Evolutionary conservation across 2,797 vertebrate genomes (phyloP), one percentile per base, ranked within the genome.

Genomic region (Iguana delicatissima): DNA sequence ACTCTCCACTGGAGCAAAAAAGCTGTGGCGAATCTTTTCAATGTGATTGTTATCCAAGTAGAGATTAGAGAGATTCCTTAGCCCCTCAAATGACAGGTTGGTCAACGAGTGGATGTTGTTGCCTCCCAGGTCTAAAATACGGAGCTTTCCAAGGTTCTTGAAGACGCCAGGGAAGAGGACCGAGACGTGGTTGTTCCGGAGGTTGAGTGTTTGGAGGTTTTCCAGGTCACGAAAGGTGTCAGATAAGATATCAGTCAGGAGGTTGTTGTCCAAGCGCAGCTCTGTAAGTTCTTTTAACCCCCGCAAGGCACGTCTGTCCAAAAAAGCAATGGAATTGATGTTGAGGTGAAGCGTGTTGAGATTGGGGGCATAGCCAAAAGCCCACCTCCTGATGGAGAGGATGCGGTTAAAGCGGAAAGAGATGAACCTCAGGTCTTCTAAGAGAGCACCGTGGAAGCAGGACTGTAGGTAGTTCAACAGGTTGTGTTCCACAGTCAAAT

Each of bases 211-310:
- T 92, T 93, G 35, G 80, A 99, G 96, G 1, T 89, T 97, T 24
- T 35, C 1, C 86, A 98, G 96, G 73, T 98, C 95, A 29, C 92
- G 26, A 96, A 99, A 99, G 89, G 94, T 97, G 16, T 90, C 87
- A 0, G 14, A 0, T 64, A 95, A 97, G 86, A 98, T 94, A 92
- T 98, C 97, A 0, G 97, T 98, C 76, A 99, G 96, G 76, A 98
- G 98, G 92, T 98, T 99, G 93, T 98, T 98, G 94, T 98, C 98
- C 72, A 99, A 92, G 24, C 97, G 97, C 57, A 99, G 97, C 4
- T 92, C 95, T 20, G 91, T 83, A 3, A 98, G 97, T 9, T 77
- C 74, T 84, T 0, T 87, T 6, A 99, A 96, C 10, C 97, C 94
- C 5, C 12, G 92, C 6, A 99, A 96, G 0, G 97, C 97, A 6